These are phyloP conservation scores for Platypus cylindrus DNA, from an alignment of 2,888 invertebrate species.

Conservation along the genomic window DNA sequence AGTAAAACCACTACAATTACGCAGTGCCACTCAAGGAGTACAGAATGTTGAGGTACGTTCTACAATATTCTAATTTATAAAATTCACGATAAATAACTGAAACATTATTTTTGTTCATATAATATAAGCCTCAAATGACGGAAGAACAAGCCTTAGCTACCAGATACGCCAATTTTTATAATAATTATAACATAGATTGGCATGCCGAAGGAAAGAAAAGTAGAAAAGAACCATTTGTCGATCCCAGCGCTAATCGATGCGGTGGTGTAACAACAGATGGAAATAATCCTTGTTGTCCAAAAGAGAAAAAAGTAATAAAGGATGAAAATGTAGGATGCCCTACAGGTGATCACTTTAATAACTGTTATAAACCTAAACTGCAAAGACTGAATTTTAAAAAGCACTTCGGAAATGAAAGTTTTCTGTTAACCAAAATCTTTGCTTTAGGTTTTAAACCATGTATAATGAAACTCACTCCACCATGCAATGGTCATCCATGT, in stretches of 20 bases:
- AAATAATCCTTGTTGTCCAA: conserved; percentile 24
- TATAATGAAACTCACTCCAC: conserved; percentile 28
- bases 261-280: conserved; percentile 24
- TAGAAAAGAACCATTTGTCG: conserved; percentile 5
- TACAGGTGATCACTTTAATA: conserved; percentile 15
- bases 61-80: background rate
- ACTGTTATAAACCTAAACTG: background rate
- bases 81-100: background rate
- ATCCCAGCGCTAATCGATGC: conserved; percentile 13
- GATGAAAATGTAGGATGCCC: conserved; percentile 25
- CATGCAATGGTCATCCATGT: conserved; percentile 28
- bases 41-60: too few relatives aligned
- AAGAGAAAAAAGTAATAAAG: conserved; percentile 11
- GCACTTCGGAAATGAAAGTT: background rate
- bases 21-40: conserved; percentile 16
- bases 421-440: background rate
- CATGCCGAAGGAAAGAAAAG: conserved; percentile 15
- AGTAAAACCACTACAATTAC: conserved; percentile 26
- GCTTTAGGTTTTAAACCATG: conserved; percentile 30
- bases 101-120: background rate
- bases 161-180: conserved; percentile 29
- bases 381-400: background rate
- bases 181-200: conserved; percentile 30
- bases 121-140: conserved; percentile 17
- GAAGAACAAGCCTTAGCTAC: conserved; percentile 20